Conservation (phyloP, 2,113 vertebrate genomes). For the Apodemus sylvaticus region DNA sequence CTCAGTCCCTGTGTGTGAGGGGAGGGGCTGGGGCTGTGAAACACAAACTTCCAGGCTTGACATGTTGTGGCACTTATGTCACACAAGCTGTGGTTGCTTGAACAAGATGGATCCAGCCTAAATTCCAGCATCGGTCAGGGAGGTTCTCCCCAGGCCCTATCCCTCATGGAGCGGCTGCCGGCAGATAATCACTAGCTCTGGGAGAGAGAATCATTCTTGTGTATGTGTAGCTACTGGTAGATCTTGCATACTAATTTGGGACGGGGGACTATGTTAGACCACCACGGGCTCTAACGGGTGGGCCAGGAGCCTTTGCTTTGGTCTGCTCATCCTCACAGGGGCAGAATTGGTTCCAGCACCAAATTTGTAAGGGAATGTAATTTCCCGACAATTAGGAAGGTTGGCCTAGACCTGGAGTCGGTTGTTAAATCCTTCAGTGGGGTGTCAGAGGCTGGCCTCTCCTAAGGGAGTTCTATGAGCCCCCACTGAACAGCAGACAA, state of each 20-base stretch:
- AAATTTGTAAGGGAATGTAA: background rate
- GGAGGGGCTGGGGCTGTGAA: background rate
- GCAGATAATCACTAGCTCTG: background rate
- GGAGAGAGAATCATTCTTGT: background rate
- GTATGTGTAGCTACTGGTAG: no score
- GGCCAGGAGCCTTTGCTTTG: background rate
- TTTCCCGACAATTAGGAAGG: slow-evolving; percentile 2
- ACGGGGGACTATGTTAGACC: background rate
- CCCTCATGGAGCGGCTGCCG: background rate
- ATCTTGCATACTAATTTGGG: background rate
- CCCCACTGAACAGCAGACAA: background rate
- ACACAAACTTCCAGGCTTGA: background rate
- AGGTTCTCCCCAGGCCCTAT: background rate
- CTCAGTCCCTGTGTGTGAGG: background rate
- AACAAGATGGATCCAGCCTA: no score
- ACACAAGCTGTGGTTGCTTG: background rate
- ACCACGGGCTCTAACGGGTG: no score
- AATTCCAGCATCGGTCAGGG: background rate
- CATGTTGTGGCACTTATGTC: no score
- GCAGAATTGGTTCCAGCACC: background rate
- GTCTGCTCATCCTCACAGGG: background rate
- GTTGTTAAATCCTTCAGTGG: background rate
- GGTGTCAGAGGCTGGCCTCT: background rate
- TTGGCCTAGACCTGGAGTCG: background rate
- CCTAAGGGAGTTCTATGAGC: background rate